phyloP scores from a whole-genome alignment of 92 coral and sea anemone species.

The Virgularia gustaviana region DNA sequence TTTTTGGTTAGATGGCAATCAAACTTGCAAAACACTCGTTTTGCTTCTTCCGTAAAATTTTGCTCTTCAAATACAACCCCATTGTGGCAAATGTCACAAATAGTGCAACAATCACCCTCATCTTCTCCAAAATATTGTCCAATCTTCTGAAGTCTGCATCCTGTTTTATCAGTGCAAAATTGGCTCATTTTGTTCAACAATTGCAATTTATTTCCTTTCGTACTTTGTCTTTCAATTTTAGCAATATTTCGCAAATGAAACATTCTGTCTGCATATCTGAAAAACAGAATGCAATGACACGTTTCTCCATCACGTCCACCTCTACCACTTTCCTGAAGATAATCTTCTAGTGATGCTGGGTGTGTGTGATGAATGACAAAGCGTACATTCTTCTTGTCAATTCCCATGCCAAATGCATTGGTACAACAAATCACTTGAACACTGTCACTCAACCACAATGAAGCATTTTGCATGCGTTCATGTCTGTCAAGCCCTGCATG shows the following conservation, averaged over 20 bases:
- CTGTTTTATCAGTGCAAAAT: constrained; percentile 22
- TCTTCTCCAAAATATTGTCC: constrained; percentile 37
- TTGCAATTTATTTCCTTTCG: not conserved
- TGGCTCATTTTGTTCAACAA: constrained; percentile 19
- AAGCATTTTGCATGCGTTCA: constrained; percentile 16
- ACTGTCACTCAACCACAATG: not conserved
- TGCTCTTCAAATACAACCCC: not conserved
- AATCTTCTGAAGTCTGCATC: constrained; percentile 21
- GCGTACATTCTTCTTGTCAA: not conserved
- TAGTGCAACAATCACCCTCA: constrained; percentile 8
- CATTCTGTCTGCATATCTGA: constrained; percentile 17
- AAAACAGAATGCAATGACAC: constrained; percentile 32
- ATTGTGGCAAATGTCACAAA: constrained; percentile 37
- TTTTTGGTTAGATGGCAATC: constrained; percentile 28
- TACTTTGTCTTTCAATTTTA: not conserved
- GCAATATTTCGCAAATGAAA: constrained; percentile 37
- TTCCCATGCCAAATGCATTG: constrained; percentile 13
- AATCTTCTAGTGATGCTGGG: constrained; percentile 6
- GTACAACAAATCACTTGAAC: constrained; percentile 2
- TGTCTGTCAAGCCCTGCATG: constrained; percentile 30
- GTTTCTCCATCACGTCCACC: constrained; percentile 46
- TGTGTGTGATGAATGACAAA: not conserved
- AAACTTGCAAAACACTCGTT: constrained; percentile 11
- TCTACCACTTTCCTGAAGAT: constrained; percentile 21
- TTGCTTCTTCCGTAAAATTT: constrained; percentile 24